Conservation (phyloP, 2,888 invertebrate genomes). For the Serripes groenlandicus region DNA sequence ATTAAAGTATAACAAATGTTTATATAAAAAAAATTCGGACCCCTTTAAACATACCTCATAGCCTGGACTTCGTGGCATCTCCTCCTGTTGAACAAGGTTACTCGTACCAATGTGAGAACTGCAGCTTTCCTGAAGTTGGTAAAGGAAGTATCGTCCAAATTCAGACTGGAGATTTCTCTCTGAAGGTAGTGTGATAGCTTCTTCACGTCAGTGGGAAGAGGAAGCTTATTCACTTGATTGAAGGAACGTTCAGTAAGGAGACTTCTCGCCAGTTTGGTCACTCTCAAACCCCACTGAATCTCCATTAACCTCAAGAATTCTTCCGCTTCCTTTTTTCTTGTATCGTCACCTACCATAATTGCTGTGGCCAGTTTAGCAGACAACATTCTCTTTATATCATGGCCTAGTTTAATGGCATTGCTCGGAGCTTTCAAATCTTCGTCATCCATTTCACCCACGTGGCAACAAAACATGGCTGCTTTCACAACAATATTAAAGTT, state of each 20-base stretch:
- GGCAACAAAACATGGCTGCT: conserved; percentile 25
- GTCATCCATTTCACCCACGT: neutral
- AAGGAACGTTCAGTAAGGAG: conserved; percentile 19
- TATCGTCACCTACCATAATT: conserved; percentile 20
- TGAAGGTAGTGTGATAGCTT: neutral
- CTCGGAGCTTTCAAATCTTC: conserved; percentile 15
- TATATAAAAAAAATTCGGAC: no score
- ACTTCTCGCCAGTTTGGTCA: conserved; percentile 29
- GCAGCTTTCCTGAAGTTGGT: conserved; percentile 18
- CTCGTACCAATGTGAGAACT: neutral
- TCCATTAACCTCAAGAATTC: conserved; percentile 33
- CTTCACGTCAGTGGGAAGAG: conserved; percentile 13
- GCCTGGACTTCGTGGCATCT: no score
- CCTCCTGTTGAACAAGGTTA: conserved; percentile 27
- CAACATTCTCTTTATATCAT: conserved; percentile 26
- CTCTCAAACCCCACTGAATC: conserved; percentile 40
- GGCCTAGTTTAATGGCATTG: conserved; percentile 36
- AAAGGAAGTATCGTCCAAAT: neutral
- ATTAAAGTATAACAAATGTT: no score
- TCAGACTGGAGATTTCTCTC: neutral
- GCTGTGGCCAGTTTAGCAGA: conserved; percentile 25
- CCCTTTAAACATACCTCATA: no score
- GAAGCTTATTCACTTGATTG: neutral
- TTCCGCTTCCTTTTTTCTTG: conserved; percentile 21
- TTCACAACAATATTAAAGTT: conserved; percentile 24